A percentile compares a stretch with the other conserved stretches of the same genome.
Conservation (phyloP, 64 coral and sea anemone species). For the Anthopleura sola region DNA sequence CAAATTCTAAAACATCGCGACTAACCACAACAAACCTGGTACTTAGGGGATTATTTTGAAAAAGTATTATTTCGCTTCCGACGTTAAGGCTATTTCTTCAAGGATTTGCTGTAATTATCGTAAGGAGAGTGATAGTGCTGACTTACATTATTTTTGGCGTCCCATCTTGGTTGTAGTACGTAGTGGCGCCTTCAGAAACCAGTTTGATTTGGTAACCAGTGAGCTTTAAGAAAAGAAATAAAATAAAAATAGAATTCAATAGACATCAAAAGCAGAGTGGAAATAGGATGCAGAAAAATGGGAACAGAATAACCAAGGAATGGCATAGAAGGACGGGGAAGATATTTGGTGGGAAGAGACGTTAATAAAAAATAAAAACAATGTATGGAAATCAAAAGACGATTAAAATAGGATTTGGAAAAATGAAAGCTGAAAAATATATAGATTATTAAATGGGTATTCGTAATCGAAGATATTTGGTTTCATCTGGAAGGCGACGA, state of each 20-base stretch:
- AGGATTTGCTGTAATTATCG: neutral
- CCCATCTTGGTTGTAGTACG: constrained; percentile 46
- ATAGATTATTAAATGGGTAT: no score
- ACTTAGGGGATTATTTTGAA: neutral
- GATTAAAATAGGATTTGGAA: no score
- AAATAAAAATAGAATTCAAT: no score
- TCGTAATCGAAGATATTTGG: no score
- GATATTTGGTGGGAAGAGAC: no score
- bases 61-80: neutral
- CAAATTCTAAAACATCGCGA: neutral
- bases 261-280: no score
- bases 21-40: neutral
- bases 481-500: no score
- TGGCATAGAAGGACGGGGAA: no score
- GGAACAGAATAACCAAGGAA: neutral
- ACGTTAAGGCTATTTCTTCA: neutral
- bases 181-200: constrained; percentile 52
- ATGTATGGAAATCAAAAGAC: no score
- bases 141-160: neutral
- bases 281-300: neutral
- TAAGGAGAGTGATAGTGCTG: neutral
- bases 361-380: no score
- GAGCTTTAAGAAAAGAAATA: constrained; percentile 1
- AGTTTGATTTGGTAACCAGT: constrained; percentile 45
- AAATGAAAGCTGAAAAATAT: no score